Conservation (phyloP, 2,888 invertebrate genomes). For the Stenodera caucasica region DNA sequence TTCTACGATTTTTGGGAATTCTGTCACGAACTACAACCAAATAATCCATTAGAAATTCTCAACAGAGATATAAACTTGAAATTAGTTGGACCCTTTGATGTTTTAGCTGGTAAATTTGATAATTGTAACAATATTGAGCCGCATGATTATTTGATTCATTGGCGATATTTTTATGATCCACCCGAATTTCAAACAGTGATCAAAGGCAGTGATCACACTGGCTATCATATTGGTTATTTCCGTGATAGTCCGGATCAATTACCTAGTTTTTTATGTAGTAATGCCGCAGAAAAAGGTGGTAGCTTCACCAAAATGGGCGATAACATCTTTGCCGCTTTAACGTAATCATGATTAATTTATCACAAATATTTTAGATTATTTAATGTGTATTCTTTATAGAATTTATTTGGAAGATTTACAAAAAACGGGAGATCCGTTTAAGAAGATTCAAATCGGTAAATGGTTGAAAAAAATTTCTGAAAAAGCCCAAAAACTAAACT, state of each 20-base stretch:
- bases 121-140: constrained; percentile 48
- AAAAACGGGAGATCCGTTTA: constrained; percentile 64
- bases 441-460: constrained; percentile 61
- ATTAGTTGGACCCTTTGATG: constrained; percentile 87
- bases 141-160: constrained; percentile 74
- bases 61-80: constrained; percentile 64
- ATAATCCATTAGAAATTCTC: constrained; percentile 66
- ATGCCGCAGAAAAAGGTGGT: constrained; percentile 69
- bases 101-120: constrained; percentile 61
- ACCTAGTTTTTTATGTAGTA: constrained; percentile 78
- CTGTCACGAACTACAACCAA: constrained; percentile 61
- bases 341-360: constrained; percentile 57
- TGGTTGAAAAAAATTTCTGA: constrained; percentile 65
- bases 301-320: constrained; percentile 72
- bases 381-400: constrained; percentile 42
- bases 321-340: constrained; percentile 78
- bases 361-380: constrained; percentile 7
- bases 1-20: constrained; percentile 85
- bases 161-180: constrained; percentile 92
- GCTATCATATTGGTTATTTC: constrained; percentile 88
- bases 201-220: constrained; percentile 67
- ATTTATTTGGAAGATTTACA: constrained; percentile 62
- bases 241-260: constrained; percentile 76
- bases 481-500: constrained; percentile 64
- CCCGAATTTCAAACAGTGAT: constrained; percentile 90